Conservation (phyloP, 2,113 vertebrate species). For the Cavia porcellus region DNA sequence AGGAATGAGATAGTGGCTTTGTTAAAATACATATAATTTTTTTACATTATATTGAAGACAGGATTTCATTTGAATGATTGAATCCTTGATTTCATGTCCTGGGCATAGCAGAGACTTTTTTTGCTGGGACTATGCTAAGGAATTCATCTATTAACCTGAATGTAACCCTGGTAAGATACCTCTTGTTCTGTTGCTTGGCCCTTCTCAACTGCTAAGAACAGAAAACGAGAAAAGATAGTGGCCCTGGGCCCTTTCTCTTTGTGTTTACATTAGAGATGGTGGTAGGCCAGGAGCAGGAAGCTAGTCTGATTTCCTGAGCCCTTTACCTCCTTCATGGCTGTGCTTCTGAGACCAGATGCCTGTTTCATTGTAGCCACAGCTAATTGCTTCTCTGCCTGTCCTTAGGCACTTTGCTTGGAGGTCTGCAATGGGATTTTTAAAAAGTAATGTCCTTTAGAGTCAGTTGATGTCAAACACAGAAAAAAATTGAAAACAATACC, state of each 20-base stretch:
- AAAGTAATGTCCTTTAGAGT: background rate
- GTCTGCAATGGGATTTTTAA: background rate
- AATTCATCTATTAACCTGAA: background rate
- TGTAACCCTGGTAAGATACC: background rate
- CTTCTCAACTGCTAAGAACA: background rate
- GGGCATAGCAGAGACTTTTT: background rate
- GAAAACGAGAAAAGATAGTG: background rate
- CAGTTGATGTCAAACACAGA: background rate
- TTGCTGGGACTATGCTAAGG: background rate
- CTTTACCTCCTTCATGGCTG: accelerated
- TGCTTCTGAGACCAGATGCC: background rate
- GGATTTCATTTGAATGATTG: background rate
- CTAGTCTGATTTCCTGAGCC: background rate
- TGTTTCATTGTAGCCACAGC: background rate
- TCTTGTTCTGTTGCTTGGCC: background rate
- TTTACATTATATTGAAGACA: background rate
- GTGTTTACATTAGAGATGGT: background rate
- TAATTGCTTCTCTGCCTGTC: background rate
- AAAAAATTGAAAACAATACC: background rate
- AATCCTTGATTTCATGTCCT: background rate
- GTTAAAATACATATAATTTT: background rate
- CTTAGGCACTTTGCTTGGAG: background rate
- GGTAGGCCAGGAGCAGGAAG: background rate
- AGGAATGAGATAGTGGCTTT: background rate
- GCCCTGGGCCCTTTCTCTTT: background rate